These are phyloP conservation scores for Pterocles burchelli DNA, from an alignment of 2,113 vertebrate species.

Conservation along the genomic window DNA sequence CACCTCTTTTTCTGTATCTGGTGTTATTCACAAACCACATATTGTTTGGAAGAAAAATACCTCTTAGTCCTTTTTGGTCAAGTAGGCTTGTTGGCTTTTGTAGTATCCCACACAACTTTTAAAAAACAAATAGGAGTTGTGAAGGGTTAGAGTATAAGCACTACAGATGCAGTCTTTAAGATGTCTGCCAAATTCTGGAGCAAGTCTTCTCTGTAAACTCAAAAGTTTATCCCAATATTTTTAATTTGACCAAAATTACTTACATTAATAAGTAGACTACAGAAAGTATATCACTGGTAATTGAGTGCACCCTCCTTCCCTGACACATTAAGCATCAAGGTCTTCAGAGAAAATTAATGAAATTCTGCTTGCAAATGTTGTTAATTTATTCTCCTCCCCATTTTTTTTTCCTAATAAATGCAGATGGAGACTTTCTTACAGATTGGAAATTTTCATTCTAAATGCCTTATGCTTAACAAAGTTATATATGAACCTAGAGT, in stretches of 20 bases:
- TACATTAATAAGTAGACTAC: not conserved
- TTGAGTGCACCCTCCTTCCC: not conserved
- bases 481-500: not conserved
- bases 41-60: not conserved
- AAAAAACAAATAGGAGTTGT: not conserved
- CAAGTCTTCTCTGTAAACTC: not conserved
- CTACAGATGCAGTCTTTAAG: not conserved
- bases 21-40: not conserved
- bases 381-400: fast-evolving
- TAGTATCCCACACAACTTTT: not conserved
- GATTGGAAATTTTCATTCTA: not conserved
- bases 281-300: not conserved
- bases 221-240: not conserved
- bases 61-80: not conserved
- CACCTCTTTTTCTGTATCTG: not conserved
- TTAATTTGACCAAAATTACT: not conserved
- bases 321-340: not conserved
- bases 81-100: not conserved
- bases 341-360: not conserved
- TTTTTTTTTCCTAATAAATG: not conserved
- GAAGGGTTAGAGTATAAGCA: not conserved
- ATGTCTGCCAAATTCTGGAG: not conserved
- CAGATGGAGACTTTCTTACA: not conserved
- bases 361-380: not conserved
- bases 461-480: not conserved